A percentile compares a stretch with the other conserved stretches of the same genome.
Conservation (phyloP, 2,888 invertebrate genomes). For the Limnephilus rhombicus region DNA sequence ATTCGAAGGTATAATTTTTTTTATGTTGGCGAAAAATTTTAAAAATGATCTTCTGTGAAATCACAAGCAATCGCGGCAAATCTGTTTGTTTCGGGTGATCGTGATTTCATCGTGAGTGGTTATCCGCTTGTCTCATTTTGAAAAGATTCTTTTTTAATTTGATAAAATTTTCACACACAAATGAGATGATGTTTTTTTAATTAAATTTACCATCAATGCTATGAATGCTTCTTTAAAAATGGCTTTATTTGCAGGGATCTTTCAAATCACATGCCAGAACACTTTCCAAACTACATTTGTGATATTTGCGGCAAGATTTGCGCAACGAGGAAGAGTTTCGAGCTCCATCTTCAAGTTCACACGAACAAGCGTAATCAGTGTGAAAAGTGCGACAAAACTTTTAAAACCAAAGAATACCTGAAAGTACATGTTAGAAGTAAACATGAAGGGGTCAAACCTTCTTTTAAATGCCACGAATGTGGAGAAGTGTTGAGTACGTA, state of each 20-base stretch:
- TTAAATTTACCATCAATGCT: background rate
- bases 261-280: slow-evolving; percentile 64
- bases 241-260: slow-evolving; percentile 59
- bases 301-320: slow-evolving; percentile 65
- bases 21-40: too few species aligned
- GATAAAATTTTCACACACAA: too few species aligned
- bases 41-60: too few species aligned
- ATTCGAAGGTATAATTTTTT: too few species aligned
- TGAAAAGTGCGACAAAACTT: slow-evolving; percentile 61
- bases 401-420: slow-evolving; percentile 62
- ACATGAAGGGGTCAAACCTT: slow-evolving; percentile 61
- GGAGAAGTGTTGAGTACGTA: slow-evolving; percentile 60
- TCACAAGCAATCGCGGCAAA: too few species aligned
- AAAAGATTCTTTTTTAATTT: too few species aligned
- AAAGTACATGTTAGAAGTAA: slow-evolving; percentile 60
- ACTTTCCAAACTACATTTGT: slow-evolving; percentile 65
- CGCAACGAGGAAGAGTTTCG: slow-evolving; percentile 61
- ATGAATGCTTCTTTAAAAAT: background rate
- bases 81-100: too few species aligned
- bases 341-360: slow-evolving; percentile 61
- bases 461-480: slow-evolving; percentile 63
- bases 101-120: too few species aligned
- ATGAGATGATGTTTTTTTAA: too few species aligned
- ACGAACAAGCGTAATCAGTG: slow-evolving; percentile 58
- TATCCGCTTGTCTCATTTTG: too few species aligned